A percentile compares a stretch with the other conserved stretches of the same genome.
These are phyloP conservation scores for Trachymyrmex septentrionalis DNA, from an alignment of 1,140 invertebrate genomes.

Conservation along the genomic window DNA sequence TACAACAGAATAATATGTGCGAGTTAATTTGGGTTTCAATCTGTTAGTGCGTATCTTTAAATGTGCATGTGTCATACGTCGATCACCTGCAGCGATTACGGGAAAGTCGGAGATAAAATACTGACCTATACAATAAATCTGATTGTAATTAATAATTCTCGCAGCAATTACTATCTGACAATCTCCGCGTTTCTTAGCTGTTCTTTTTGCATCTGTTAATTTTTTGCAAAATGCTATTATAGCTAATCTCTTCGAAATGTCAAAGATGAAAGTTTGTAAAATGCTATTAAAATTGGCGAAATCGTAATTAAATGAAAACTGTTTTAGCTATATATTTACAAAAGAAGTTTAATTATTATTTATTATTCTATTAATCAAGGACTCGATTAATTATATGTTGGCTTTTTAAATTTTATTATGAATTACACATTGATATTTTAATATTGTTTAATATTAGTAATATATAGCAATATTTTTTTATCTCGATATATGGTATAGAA, in stretches of 20 bases:
- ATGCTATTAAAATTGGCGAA: background rate
- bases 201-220: background rate
- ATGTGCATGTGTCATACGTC: background rate
- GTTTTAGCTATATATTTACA: background rate
- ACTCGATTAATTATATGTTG: background rate
- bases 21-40: background rate
- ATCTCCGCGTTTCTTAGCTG: background rate
- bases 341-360: constrained; percentile 18
- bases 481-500: background rate
- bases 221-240: background rate
- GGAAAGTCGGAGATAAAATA: constrained; percentile 1
- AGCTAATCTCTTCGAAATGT: background rate
- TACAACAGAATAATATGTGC: background rate
- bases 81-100: background rate
- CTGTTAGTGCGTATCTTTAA: background rate
- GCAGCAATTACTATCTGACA: constrained; percentile 19
- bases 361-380: background rate
- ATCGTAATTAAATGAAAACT: background rate
- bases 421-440: background rate
- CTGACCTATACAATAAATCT: constrained; percentile 10
- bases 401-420: background rate
- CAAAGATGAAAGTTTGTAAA: background rate
- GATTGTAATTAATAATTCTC: constrained; percentile 35
- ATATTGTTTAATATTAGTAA: background rate
- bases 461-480: background rate